Evolutionary conservation across 1,140 invertebrate genomes (phyloP).

Genomic region (Euwallacea similis): DNA sequence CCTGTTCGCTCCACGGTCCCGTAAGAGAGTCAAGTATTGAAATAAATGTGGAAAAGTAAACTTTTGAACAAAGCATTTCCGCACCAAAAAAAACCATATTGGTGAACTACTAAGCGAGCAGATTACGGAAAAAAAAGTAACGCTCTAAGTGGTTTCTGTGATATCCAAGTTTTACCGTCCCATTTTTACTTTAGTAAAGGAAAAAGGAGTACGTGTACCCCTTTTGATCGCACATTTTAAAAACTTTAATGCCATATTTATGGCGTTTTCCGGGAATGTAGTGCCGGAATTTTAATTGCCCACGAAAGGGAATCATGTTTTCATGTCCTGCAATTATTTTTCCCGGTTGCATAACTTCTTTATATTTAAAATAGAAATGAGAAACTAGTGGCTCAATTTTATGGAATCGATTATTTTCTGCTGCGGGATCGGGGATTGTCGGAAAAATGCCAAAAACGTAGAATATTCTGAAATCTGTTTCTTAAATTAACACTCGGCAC

Average conservation of each 20-base stretch:
- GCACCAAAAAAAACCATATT: too few species aligned
- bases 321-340: constrained; percentile 40
- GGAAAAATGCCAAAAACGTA: neutral
- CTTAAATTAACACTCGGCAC: neutral
- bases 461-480: constrained; percentile 17
- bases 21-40: too few species aligned
- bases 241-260: constrained; percentile 48
- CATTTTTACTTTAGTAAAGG: constrained; percentile 38
- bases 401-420: constrained; percentile 1
- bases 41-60: too few species aligned
- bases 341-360: neutral
- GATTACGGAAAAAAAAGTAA: too few species aligned
- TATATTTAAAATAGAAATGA: neutral
- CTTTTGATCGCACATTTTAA: constrained; percentile 38
- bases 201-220: constrained; percentile 40
- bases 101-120: too few species aligned
- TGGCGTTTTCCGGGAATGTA: constrained; percentile 47
- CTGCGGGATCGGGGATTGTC: neutral
- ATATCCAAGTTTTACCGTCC: too few species aligned
- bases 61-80: too few species aligned
- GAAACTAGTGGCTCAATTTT: constrained; percentile 3
- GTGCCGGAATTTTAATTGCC: constrained; percentile 43
- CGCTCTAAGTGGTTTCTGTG: too few species aligned
- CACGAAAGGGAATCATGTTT: constrained; percentile 48
- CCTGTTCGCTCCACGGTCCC: too few species aligned